phyloP scores from a whole-genome alignment of 1,140 invertebrate species.

The Ptiloglossa arizonensis region DNA sequence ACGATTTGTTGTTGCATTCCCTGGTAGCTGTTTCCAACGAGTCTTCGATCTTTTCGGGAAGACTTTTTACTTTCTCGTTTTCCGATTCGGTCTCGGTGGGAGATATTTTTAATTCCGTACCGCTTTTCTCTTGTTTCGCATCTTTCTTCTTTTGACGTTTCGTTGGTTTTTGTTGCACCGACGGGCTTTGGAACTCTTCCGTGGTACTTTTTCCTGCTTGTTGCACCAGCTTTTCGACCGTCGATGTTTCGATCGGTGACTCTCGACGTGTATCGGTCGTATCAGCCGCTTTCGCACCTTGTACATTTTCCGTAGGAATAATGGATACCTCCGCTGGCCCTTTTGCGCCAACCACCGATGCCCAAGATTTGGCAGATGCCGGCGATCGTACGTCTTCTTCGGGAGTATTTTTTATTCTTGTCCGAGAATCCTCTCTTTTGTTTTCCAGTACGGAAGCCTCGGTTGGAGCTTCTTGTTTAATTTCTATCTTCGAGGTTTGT shows the following conservation, averaged over 20 bases:
- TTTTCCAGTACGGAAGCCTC: conserved; percentile 4
- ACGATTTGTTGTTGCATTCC: conserved; percentile 83
- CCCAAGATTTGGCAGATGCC: conserved; percentile 65
- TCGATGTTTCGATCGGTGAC: not conserved
- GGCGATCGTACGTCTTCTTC: conserved; percentile 39
- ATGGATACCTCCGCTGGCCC: not conserved
- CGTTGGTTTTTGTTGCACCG: conserved; percentile 9
- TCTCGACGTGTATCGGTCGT: conserved; percentile 10
- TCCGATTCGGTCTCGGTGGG: not conserved
- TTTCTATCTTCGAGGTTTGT: not conserved
- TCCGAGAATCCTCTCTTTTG: not conserved
- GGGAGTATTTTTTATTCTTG: conserved; percentile 4
- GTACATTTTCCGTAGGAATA: conserved; percentile 3
- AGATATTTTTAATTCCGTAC: not conserved
- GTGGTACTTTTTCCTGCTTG: not conserved
- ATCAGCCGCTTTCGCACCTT: not conserved
- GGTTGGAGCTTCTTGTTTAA: not conserved
- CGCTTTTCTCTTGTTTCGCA: not conserved
- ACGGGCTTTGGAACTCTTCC: conserved; percentile 13
- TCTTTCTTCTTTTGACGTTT: conserved; percentile 34
- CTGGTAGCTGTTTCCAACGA: conserved; percentile 37
- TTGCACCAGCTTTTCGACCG: not conserved
- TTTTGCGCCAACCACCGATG: conserved; percentile 57
- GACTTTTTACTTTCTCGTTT: conserved; percentile 10
- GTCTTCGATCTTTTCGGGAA: conserved; percentile 27